Evolutionary conservation across 2,113 vertebrate species (phyloP).

Genomic region (Aramus guarauna): DNA sequence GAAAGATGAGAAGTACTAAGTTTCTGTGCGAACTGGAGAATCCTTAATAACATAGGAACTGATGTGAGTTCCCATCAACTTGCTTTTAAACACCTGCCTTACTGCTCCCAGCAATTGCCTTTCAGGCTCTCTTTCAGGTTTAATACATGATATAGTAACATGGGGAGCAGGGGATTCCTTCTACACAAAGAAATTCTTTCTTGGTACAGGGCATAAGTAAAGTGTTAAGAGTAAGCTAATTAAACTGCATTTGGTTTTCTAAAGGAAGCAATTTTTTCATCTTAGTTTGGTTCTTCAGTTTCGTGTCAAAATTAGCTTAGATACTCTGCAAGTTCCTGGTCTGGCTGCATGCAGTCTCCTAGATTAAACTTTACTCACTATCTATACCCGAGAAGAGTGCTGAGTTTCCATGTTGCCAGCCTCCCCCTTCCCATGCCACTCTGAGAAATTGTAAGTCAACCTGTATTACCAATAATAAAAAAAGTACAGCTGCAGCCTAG

Average conservation of each 20-base stretch:
- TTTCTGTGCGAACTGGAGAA: background rate
- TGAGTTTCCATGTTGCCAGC: background rate
- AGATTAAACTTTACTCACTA: conserved; percentile 27
- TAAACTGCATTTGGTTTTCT: background rate
- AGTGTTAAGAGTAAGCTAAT: background rate
- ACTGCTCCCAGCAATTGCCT: background rate
- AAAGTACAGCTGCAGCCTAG: background rate
- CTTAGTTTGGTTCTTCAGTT: background rate
- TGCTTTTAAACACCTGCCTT: background rate
- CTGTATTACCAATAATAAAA: background rate
- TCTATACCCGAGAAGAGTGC: background rate
- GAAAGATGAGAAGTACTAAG: background rate
- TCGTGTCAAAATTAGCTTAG: background rate
- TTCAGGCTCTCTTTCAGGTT: background rate
- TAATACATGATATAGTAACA: background rate
- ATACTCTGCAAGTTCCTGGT: background rate
- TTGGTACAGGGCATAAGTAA: background rate
- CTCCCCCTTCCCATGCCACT: background rate
- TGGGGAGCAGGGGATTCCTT: background rate
- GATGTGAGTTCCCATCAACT: background rate
- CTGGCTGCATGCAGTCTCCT: background rate
- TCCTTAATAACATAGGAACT: background rate
- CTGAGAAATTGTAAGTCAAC: background rate
- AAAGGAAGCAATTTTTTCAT: background rate
- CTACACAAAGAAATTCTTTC: background rate